phyloP scores from a whole-genome alignment of 2,797 vertebrate species.

The Acestrorhynchus altus region DNA sequence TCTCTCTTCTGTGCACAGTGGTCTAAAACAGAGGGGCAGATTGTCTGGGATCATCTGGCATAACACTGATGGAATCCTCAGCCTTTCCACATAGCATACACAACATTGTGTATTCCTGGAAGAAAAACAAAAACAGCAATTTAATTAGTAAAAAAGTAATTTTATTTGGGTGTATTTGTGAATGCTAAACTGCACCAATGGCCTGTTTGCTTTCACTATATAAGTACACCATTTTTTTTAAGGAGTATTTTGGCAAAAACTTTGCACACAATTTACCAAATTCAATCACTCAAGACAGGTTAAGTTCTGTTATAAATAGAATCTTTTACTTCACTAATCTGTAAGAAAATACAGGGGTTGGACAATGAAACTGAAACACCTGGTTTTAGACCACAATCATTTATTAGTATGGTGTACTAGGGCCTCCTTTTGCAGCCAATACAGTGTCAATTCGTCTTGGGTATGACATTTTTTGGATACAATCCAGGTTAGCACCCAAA shows the following conservation, averaged over 20 bases:
- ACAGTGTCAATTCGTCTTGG: no score
- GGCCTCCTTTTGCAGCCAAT: no score
- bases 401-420: no score
- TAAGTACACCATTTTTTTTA: background rate
- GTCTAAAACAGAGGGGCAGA: slow-evolving; percentile 87
- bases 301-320: no score
- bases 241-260: background rate
- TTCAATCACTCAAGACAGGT: no score
- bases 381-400: no score
- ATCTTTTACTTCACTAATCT: no score
- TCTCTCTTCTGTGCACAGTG: background rate
- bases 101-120: slow-evolving; percentile 95
- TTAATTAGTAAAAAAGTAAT: background rate
- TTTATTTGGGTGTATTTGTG: background rate
- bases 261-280: no score
- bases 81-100: slow-evolving; percentile 96
- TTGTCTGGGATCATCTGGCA: slow-evolving; percentile 94
- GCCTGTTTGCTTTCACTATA: background rate
- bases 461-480: no score
- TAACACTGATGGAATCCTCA: slow-evolving; percentile 92
- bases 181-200: background rate
- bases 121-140: background rate
- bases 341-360: no score
- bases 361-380: no score
- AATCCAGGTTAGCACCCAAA: no score